Conservation (phyloP, 2,797 vertebrate species). For the Trichosurus vulpecula region DNA sequence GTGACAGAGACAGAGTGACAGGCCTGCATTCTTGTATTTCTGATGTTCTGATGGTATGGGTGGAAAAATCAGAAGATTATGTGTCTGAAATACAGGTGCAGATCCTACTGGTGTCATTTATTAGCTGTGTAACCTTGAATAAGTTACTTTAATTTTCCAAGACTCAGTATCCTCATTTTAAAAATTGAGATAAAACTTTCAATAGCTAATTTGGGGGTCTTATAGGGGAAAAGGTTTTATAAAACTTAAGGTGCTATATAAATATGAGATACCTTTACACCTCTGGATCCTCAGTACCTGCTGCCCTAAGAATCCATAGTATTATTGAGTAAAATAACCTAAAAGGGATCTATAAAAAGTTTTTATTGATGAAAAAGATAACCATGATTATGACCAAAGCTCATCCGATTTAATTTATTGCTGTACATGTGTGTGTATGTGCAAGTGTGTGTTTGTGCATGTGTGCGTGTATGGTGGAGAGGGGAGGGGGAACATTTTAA, state of each 20-base stretch:
- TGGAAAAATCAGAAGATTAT: neutral
- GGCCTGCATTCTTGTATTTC: neutral
- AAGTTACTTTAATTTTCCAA: no score
- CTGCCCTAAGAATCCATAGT: neutral
- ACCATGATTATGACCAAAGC: neutral
- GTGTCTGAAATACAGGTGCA: no score
- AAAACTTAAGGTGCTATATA: neutral
- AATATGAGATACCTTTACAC: neutral
- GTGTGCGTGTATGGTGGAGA: neutral
- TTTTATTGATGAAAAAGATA: neutral
- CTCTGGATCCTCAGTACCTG: neutral
- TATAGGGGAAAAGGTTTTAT: neutral
- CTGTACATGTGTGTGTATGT: no score
- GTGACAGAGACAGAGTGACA: no score
- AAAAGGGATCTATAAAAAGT: neutral
- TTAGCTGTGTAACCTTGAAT: no score
- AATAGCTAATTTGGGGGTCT: neutral
- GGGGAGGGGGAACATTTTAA: neutral
- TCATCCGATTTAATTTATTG: neutral
- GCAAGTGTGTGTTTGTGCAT: no score
- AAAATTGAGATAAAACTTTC: no score
- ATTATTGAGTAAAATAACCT: neutral
- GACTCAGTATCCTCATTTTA: no score
- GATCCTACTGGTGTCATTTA: no score
- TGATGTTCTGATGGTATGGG: neutral